Evolutionary conservation across 2,797 vertebrate genomes (phyloP).

Genomic region (Gadopsis bispinosus): DNA sequence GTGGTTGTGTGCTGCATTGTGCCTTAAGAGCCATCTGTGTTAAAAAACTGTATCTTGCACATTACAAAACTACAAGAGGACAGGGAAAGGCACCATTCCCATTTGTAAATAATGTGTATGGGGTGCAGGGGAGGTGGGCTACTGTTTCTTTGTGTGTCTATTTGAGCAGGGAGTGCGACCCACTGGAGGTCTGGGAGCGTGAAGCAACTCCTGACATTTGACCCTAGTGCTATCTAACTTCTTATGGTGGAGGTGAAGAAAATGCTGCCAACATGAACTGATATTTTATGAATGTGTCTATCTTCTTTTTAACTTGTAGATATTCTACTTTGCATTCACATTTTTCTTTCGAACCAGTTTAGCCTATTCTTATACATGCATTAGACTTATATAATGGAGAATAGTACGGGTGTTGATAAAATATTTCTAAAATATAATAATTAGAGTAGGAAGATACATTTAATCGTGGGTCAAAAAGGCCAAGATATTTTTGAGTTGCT

Average conservation of each 20-base stretch:
- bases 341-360: background rate
- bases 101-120: constrained; percentile 75
- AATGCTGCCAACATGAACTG: constrained; percentile 25
- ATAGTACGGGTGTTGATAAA: background rate
- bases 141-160: constrained; percentile 67
- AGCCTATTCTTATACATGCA: background rate
- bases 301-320: background rate
- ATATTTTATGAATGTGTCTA: constrained; percentile 26
- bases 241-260: constrained; percentile 21
- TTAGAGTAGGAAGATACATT: background rate
- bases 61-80: constrained; percentile 73
- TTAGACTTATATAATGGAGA: background rate
- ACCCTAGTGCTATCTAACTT: constrained; percentile 51
- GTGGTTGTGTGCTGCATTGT: constrained; percentile 61
- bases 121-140: constrained; percentile 50
- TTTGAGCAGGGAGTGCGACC: constrained; percentile 47
- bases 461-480: background rate
- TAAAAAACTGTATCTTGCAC: constrained; percentile 65
- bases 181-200: constrained; percentile 50
- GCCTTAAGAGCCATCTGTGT: constrained; percentile 72
- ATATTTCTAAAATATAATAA: background rate
- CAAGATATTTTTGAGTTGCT: background rate
- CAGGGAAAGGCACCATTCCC: constrained; percentile 53
- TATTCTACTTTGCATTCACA: background rate
- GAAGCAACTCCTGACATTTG: constrained; percentile 60